phyloP scores from a whole-genome alignment of 2,888 invertebrate species.

The Clitarchus hookeri region DNA sequence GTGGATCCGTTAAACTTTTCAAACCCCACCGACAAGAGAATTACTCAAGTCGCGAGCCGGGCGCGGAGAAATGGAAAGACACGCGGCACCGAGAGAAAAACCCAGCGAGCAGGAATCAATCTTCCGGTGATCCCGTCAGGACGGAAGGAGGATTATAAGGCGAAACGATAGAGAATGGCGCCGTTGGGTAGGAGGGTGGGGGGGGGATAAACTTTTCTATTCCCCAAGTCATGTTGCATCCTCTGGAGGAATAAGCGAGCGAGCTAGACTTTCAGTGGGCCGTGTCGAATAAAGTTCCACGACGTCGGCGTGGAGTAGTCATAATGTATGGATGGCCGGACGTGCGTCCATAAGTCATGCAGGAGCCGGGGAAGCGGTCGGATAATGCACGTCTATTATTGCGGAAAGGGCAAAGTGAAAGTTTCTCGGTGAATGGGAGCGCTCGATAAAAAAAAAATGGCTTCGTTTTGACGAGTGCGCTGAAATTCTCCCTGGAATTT shows the following conservation, averaged over 20 bases:
- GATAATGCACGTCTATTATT: slow-evolving; percentile 1
- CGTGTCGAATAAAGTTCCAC: not conserved
- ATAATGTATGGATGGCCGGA: not conserved
- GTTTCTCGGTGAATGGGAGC: not conserved
- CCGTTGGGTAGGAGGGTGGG: not conserved
- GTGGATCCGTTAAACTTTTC: no score
- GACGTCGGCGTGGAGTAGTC: not conserved
- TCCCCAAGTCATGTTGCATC: not conserved
- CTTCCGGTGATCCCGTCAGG: not conserved
- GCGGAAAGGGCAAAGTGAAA: not conserved
- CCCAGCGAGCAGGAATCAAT: not conserved
- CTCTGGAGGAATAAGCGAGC: not conserved
- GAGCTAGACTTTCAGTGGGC: not conserved
- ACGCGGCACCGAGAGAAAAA: not conserved
- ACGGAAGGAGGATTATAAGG: not conserved
- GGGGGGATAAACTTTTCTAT: slow-evolving; percentile 6
- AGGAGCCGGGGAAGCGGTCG: not conserved
- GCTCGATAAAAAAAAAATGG: no score
- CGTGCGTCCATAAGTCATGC: not conserved
- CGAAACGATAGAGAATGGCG: not conserved
- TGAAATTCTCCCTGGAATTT: no score
- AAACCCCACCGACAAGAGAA: no score
- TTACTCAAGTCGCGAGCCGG: no score
- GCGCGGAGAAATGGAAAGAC: no score
- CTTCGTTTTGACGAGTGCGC: no score